Percentiles rank a stretch among this genome's conserved stretches.
Conservation (phyloP, 1,140 invertebrate genomes). For the Mesaphorura yosii region DNA sequence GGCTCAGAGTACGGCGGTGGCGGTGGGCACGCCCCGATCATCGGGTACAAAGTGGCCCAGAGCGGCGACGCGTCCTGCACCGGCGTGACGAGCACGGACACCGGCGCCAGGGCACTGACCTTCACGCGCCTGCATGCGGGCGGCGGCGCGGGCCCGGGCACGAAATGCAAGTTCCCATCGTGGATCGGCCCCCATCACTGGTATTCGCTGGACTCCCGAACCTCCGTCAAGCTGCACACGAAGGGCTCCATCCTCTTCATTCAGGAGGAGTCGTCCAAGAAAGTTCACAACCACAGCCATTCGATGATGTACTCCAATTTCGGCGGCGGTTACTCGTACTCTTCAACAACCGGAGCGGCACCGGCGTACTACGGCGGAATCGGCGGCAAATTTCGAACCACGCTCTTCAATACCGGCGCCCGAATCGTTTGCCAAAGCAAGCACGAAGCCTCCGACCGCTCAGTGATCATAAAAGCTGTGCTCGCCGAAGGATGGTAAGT, state of each 20-base stretch:
- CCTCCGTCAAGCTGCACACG: slow-evolving; percentile 59
- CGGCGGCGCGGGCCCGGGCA: no score
- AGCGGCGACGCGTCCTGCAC: slow-evolving; percentile 80
- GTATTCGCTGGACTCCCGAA: slow-evolving; percentile 61
- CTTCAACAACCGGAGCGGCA: no score
- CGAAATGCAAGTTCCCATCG: slow-evolving; percentile 56
- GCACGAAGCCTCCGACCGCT: slow-evolving; percentile 43
- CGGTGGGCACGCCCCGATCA: slow-evolving; percentile 18
- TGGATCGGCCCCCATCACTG: slow-evolving; percentile 69
- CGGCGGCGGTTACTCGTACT: no score
- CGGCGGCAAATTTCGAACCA: no score
- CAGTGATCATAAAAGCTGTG: slow-evolving; percentile 50
- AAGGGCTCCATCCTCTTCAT: slow-evolving; percentile 55
- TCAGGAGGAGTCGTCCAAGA: no score
- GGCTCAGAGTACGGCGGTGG: no score
- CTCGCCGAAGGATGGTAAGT: slow-evolving; percentile 63
- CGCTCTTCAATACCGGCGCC: no score
- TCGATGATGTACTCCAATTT: slow-evolving; percentile 17
- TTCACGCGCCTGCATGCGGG: no score
- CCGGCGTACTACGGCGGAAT: no score
- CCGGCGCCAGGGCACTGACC: slow-evolving; percentile 63
- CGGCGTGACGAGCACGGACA: slow-evolving; percentile 63
- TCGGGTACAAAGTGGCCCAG: slow-evolving; percentile 65
- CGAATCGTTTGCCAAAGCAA: slow-evolving; percentile 44
- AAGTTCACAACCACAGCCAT: slow-evolving; percentile 20